A percentile compares a stretch with the other conserved stretches of the same genome.
Evolutionary conservation across 2,113 vertebrate genomes (phyloP).

Genomic region (Globicephala melas): DNA sequence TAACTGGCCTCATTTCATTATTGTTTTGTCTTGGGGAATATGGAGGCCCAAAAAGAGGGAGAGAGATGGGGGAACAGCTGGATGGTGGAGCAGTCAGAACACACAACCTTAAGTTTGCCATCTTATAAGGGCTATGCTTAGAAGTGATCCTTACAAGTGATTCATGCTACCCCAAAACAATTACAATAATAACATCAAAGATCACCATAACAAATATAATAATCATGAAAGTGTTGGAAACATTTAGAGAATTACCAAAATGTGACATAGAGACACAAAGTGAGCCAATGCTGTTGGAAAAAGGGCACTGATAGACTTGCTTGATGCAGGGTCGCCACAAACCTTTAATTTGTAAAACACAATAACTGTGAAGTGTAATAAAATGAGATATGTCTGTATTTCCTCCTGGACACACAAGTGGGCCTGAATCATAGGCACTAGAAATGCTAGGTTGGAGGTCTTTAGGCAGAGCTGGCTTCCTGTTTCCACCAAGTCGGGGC

Average conservation of each 20-base stretch:
- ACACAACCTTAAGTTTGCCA: neutral
- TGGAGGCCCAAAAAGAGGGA: neutral
- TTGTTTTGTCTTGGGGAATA: neutral
- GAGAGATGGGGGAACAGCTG: neutral
- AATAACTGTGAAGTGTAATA: neutral
- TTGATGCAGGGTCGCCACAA: neutral
- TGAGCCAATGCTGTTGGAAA: neutral
- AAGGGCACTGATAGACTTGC: neutral
- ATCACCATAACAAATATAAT: neutral
- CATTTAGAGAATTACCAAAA: neutral
- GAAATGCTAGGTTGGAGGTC: neutral
- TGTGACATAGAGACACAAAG: neutral
- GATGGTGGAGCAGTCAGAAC: neutral
- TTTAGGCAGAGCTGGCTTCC: neutral
- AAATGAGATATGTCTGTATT: neutral
- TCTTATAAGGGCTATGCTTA: neutral
- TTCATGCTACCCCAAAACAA: too few relatives aligned
- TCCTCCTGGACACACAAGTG: neutral
- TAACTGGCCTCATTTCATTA: neutral
- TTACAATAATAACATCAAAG: neutral
- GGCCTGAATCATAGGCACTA: neutral
- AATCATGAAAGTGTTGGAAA: neutral
- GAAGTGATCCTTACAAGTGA: neutral
- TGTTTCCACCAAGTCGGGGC: neutral
- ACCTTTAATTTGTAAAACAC: neutral